Evolutionary conservation across 2,113 vertebrate genomes (phyloP).

Genomic region (Sander vitreus): DNA sequence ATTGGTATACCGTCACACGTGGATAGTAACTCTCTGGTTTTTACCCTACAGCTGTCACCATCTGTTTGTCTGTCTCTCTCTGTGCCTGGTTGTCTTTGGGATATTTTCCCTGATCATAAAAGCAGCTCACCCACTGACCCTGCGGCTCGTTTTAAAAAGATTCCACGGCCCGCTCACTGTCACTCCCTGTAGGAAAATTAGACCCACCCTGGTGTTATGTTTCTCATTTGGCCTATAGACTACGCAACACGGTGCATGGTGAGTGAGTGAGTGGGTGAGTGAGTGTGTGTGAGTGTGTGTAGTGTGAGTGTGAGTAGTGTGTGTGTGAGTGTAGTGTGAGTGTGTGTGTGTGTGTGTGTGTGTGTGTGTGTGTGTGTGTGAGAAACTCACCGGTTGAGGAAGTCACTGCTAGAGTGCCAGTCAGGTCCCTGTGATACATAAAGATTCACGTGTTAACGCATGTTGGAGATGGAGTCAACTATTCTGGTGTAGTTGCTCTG

Average conservation of each 20-base stretch:
- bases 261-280: no score
- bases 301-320: no score
- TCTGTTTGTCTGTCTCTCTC: not conserved
- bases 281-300: not conserved
- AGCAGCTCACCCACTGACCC: conserved; percentile 54
- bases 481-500: not conserved
- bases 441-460: conserved; percentile 69
- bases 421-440: conserved; percentile 84
- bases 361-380: not conserved
- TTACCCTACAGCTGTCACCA: conserved; percentile 10
- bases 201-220: conserved; percentile 48
- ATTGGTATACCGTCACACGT: not conserved
- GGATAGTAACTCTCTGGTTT: not conserved
- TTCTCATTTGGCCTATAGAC: conserved; percentile 31
- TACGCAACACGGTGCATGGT: not conserved
- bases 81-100: not conserved
- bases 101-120: conserved; percentile 53
- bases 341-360: not conserved
- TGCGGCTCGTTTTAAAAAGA: conserved; percentile 44
- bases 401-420: conserved; percentile 82
- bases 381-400: conserved; percentile 84
- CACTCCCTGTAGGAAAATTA: conserved; percentile 46
- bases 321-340: no score
- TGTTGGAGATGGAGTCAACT: not conserved
- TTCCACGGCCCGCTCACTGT: conserved; percentile 52